phyloP scores from a whole-genome alignment of 2,888 invertebrate genomes.

The Hermaeophaga mercurialis region DNA sequence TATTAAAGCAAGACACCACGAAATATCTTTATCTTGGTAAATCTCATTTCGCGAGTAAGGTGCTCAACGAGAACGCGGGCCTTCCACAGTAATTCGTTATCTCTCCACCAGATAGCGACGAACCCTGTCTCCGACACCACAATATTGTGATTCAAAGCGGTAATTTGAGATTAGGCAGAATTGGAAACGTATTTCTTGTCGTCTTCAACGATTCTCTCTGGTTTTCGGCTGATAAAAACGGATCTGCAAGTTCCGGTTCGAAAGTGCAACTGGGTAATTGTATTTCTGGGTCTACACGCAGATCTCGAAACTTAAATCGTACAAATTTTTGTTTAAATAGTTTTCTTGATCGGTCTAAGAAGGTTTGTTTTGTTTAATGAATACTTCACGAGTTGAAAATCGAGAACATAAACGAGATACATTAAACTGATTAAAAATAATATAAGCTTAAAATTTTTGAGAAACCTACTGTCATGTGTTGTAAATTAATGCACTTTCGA shows the following conservation, averaged over 20 bases:
- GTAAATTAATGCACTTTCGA: too few species aligned
- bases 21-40: slow-evolving; percentile 43
- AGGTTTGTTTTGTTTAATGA: too few species aligned
- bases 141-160: slow-evolving; percentile 35
- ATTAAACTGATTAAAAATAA: too few species aligned
- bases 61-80: slow-evolving; percentile 33
- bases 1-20: slow-evolving; percentile 42
- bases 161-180: slow-evolving; percentile 37
- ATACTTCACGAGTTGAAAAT: too few species aligned
- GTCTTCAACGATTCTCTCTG: slow-evolving; percentile 28
- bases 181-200: slow-evolving; percentile 36
- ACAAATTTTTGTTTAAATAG: too few species aligned
- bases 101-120: slow-evolving; percentile 34
- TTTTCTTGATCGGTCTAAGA: too few species aligned
- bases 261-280: slow-evolving; percentile 11
- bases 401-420: too few species aligned
- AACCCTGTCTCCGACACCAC: slow-evolving; percentile 31
- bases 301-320: too few species aligned
- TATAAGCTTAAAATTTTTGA: too few species aligned
- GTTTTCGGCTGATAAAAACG: slow-evolving; percentile 31
- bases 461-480: too few species aligned
- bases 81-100: slow-evolving; percentile 39
- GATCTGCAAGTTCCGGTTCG: background rate
- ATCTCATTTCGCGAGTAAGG: slow-evolving; percentile 44
- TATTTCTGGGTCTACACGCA: background rate